Conservation (phyloP, 2,113 vertebrate genomes). For the Neogale vison region DNA sequence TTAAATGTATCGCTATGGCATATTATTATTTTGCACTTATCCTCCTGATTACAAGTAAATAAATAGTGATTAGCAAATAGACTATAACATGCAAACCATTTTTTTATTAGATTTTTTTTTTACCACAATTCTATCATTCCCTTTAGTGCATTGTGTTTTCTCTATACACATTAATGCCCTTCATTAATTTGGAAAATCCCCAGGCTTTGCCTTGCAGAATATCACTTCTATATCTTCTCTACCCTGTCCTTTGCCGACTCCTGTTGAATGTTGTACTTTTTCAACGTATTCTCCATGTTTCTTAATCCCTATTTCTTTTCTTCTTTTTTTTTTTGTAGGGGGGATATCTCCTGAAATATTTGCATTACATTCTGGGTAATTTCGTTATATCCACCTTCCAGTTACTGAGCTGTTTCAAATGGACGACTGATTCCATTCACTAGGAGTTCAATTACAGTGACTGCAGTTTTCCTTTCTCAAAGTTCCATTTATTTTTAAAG, state of each 20-base stretch:
- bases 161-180: background rate
- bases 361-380: background rate
- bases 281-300: background rate
- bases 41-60: background rate
- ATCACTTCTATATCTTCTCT: background rate
- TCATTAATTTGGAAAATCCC: background rate
- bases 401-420: background rate
- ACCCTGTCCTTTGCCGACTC: background rate
- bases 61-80: background rate
- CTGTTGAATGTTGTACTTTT: background rate
- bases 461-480: conserved; percentile 5
- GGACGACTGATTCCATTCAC: background rate
- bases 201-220: background rate
- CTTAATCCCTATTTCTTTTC: background rate
- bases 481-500: background rate
- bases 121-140: background rate
- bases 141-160: background rate
- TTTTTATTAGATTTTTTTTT: background rate
- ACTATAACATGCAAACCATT: background rate
- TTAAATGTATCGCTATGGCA: background rate
- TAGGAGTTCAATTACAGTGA: background rate
- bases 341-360: background rate
- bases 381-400: background rate
- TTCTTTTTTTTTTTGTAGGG: no score
- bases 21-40: background rate